These are phyloP conservation scores for Conus betulinus DNA, from an alignment of 1,140 invertebrate genomes.

Conservation along the genomic window DNA sequence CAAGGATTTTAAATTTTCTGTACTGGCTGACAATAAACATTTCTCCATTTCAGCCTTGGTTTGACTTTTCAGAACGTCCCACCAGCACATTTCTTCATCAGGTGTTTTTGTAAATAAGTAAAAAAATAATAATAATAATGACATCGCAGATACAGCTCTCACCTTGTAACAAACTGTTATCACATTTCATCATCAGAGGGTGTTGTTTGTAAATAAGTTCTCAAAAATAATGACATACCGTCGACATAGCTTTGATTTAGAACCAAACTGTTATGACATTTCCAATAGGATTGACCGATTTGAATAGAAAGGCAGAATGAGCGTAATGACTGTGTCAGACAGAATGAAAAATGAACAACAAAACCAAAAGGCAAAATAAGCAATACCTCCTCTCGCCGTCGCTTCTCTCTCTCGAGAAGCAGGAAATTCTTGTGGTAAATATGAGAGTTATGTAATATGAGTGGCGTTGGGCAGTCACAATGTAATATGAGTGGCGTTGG, in stretches of 20 bases:
- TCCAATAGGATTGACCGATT: slow-evolving; percentile 38
- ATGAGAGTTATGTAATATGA: too few species aligned
- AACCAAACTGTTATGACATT: slow-evolving; percentile 48
- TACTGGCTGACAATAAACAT: neutral
- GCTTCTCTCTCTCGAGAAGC: too few species aligned
- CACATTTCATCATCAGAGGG: neutral
- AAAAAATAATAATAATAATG: too few species aligned
- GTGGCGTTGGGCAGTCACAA: too few species aligned
- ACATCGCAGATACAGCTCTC: too few species aligned
- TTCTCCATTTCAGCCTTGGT: slow-evolving; percentile 13
- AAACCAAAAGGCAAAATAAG: neutral
- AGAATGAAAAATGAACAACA: neutral
- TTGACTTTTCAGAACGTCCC: slow-evolving; percentile 33
- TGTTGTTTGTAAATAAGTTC: neutral
- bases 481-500: too few species aligned
- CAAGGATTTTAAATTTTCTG: slow-evolving; percentile 31
- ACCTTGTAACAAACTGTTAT: too few species aligned
- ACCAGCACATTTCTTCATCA: slow-evolving; percentile 11
- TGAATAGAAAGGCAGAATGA: neutral
- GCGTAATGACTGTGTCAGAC: neutral
- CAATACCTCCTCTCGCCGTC: too few species aligned
- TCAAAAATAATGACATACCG: neutral
- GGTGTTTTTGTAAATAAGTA: too few species aligned
- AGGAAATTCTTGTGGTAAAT: too few species aligned
- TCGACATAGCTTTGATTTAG: neutral